Conservation (phyloP, 1,140 invertebrate species). For the Platyura marginata region DNA sequence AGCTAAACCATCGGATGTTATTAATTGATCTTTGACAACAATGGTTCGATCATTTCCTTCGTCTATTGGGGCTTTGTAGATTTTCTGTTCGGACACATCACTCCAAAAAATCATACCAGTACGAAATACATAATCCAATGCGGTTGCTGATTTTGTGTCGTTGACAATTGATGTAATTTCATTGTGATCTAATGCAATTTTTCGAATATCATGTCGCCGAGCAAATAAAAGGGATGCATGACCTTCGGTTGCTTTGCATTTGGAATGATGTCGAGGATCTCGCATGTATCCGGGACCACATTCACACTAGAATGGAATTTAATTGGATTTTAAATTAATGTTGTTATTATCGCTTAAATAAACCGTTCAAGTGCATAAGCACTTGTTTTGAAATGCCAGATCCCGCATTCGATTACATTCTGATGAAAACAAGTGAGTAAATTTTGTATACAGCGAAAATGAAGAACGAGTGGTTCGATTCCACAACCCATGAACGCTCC, state of each 20-base stretch:
- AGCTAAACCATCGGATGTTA: slow-evolving; percentile 81
- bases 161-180: slow-evolving; percentile 82
- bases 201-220: slow-evolving; percentile 69
- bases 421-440: no score
- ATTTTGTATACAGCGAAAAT: no score
- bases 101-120: slow-evolving; percentile 92
- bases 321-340: neutral
- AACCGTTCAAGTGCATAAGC: no score
- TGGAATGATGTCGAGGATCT: slow-evolving; percentile 61
- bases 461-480: no score
- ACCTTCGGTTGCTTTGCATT: slow-evolving; percentile 75
- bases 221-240: slow-evolving; percentile 72
- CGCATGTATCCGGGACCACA: slow-evolving; percentile 73
- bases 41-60: slow-evolving; percentile 68
- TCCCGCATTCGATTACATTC: no score
- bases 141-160: slow-evolving; percentile 68
- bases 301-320: slow-evolving; percentile 37
- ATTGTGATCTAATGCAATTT: slow-evolving; percentile 73
- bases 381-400: no score
- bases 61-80: slow-evolving; percentile 83
- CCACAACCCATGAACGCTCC: no score
- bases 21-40: slow-evolving; percentile 64
- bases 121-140: slow-evolving; percentile 74
- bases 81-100: slow-evolving; percentile 73
- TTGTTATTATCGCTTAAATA: no score